phyloP scores from a whole-genome alignment of 2,113 vertebrate genomes.

The Hemibagrus wyckioides region DNA sequence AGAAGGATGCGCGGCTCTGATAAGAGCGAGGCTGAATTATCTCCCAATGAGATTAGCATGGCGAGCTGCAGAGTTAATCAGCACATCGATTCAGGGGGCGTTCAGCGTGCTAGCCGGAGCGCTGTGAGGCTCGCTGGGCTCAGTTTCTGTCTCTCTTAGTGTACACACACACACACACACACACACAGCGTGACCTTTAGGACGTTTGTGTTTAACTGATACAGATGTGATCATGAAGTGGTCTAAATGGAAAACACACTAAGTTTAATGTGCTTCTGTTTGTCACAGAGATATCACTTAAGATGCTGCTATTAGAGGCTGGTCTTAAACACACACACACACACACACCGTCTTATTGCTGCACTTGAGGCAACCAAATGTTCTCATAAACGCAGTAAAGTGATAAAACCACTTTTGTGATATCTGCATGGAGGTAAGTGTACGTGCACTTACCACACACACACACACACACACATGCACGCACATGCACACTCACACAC shows the following conservation, averaged over 20 bases:
- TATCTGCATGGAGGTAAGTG: not conserved
- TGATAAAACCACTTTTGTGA: conserved; percentile 5
- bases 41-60: conserved; percentile 63
- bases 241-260: conserved; percentile 41
- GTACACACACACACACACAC: conserved; percentile 11
- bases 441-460: not conserved
- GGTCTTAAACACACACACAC: not conserved
- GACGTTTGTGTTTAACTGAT: conserved; percentile 47
- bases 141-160: conserved; percentile 5
- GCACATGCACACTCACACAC: not conserved
- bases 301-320: conserved; percentile 9
- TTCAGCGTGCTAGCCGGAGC: conserved; percentile 54
- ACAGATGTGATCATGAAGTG: conserved; percentile 49
- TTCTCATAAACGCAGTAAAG: conserved; percentile 10
- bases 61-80: conserved; percentile 62
- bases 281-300: conserved; percentile 3
- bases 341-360: not conserved
- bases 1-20: conserved; percentile 61
- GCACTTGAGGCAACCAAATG: conserved; percentile 19
- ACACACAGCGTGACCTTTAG: conserved; percentile 37
- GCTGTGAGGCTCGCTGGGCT: not conserved
- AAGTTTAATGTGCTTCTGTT: not conserved
- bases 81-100: conserved; percentile 61
- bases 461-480: not conserved
- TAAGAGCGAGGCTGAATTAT: conserved; percentile 65